Evolutionary conservation across 2,888 invertebrate species (phyloP), one percentile per base, ranked within the genome.

Genomic region (Platynereis dumerilii): DNA sequence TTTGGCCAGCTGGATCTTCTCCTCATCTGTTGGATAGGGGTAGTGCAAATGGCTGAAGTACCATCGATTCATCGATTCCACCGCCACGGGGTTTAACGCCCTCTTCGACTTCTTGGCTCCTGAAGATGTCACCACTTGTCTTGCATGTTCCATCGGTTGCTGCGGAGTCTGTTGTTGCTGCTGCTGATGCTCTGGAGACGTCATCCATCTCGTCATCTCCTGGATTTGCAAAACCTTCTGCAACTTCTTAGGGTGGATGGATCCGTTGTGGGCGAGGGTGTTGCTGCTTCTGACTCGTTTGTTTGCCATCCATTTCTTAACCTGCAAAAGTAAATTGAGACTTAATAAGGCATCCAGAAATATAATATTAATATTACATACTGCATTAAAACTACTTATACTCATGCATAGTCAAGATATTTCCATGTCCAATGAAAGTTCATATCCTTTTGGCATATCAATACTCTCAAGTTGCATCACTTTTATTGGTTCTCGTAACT

Each of bases 221-320:
- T 65, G 56, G n/a, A 67, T 26, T 56, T 69, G 69, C 22, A 65
- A 44, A 42, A 69, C 34, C 56, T 67, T 67, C 68, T 77, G 76
- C 66, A 76, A 72, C 66, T 78, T 78, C 69, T 77, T 78, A 59
- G 79, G 79, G 72, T 79, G 79, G 55, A 78, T 76, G 64, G 78
- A 77, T 12, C 79, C 78, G 53, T 76, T 78, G 73, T 77, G 78
- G 34, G 79, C 75, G n/a, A 80, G 72, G 2, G 80, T 80, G 68
- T 80, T 80, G 71, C 70, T 77, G 42, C 75, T 75, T 0, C 80
- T 72, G 7, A 79, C 79, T 48, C 80, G 73, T 65, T 77, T 78
- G 71, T 80, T 80, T 26, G 79, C 80, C 76, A 79, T 75, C 80
- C 80, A 80, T 64, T 80, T 80, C 70, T 78, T 78, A 28, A 80